phyloP scores from a whole-genome alignment of 2,113 vertebrate genomes.

The Sceloporus tristichus region DNA sequence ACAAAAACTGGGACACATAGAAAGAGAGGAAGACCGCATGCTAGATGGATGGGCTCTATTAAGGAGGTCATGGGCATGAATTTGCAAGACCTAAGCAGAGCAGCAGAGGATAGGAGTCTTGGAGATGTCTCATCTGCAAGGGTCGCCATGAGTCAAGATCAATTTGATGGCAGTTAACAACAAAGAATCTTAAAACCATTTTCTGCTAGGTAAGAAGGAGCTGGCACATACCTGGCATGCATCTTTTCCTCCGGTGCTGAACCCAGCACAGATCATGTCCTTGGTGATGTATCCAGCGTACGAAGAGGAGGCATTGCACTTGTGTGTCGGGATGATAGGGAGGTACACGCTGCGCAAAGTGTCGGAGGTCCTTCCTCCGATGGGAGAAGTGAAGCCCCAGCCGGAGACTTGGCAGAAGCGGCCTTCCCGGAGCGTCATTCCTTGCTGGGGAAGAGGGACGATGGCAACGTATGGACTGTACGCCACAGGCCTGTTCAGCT shows the following conservation, averaged over 20 bases:
- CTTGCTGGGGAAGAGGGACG: conserved; percentile 77
- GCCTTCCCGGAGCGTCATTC: conserved; percentile 63
- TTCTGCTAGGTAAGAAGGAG: not conserved
- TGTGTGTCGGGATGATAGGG: conserved; percentile 75
- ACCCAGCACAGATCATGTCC: conserved; percentile 85
- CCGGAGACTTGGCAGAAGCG: conserved; percentile 82
- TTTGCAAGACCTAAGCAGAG: too few relatives aligned
- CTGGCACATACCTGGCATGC: conserved; percentile 78
- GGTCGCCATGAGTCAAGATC: not conserved
- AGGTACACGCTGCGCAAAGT: conserved; percentile 77
- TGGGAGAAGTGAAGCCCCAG: conserved; percentile 80
- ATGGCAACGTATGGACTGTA: conserved; percentile 79
- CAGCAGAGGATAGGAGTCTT: too few relatives aligned
- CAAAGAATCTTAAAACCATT: not conserved
- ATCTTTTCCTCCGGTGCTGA: conserved; percentile 79
- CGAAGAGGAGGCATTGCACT: conserved; percentile 79
- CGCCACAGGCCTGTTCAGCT: conserved; percentile 78
- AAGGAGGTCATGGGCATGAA: too few relatives aligned
- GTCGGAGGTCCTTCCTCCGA: conserved; percentile 69
- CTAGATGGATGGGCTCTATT: too few relatives aligned
- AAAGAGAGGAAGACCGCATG: too few relatives aligned
- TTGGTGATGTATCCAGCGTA: conserved; percentile 79
- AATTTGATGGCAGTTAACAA: not conserved
- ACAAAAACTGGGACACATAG: too few relatives aligned
- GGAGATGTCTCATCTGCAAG: too few relatives aligned